Conservation (phyloP, 2,888 invertebrate species). For the Drosophila greeni region DNA sequence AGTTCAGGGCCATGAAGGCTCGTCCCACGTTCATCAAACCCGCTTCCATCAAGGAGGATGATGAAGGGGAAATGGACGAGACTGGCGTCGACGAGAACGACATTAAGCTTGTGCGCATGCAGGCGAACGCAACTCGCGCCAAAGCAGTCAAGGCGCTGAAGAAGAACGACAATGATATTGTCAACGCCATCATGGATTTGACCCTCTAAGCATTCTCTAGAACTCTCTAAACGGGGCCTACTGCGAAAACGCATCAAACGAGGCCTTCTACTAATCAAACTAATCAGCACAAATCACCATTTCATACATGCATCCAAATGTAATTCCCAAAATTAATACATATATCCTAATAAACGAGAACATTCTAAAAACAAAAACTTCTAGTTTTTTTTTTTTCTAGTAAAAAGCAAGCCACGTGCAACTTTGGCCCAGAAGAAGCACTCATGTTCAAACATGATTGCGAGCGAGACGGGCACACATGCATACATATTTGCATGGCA, state of each 20-base stretch:
- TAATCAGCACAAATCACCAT: too few relatives aligned
- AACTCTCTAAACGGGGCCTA: too few relatives aligned
- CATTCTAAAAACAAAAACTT: too few relatives aligned
- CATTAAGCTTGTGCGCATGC: slow-evolving; percentile 98
- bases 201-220: too few relatives aligned
- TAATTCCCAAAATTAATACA: too few relatives aligned
- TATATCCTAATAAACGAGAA: too few relatives aligned
- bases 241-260: too few relatives aligned
- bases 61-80: slow-evolving; percentile 95
- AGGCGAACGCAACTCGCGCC: slow-evolving; percentile 96
- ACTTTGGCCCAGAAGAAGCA: not conserved
- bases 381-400: too few relatives aligned
- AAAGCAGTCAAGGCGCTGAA: slow-evolving; percentile 96
- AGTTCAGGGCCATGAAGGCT: slow-evolving; percentile 95
- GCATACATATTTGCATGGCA: too few relatives aligned
- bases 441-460: not conserved
- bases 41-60: slow-evolving; percentile 89
- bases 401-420: too few relatives aligned
- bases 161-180: slow-evolving; percentile 98
- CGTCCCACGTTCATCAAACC: slow-evolving; percentile 82
- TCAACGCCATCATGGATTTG: slow-evolving; percentile 98
- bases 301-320: slow-evolving; percentile 55
- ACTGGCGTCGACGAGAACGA: slow-evolving; percentile 98
- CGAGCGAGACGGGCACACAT: not conserved
- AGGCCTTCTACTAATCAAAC: too few relatives aligned